Evolutionary conservation across 1,140 invertebrate genomes (phyloP).

Genomic region (Megathymus violae): DNA sequence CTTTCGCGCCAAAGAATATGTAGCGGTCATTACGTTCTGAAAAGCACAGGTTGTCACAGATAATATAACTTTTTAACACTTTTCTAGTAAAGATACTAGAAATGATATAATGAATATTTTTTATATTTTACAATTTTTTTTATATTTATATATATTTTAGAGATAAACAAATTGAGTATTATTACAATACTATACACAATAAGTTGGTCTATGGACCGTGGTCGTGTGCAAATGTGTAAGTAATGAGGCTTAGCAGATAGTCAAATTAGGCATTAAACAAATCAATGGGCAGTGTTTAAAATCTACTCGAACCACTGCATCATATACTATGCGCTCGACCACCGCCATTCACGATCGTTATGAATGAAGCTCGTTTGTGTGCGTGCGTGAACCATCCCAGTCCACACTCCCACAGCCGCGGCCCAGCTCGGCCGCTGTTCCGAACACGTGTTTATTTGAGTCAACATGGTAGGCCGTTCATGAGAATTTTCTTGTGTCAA

Average conservation of each 20-base stretch:
- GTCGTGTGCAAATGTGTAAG: too few species aligned
- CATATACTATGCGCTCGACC: conserved; percentile 19
- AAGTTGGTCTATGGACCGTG: too few species aligned
- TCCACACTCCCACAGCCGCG: conserved; percentile 36
- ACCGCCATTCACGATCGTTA: conserved; percentile 63
- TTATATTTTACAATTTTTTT: too few species aligned
- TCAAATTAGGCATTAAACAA: conserved; percentile 5
- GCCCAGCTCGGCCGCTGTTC: conserved; percentile 45
- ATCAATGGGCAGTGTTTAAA: neutral
- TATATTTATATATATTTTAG: too few species aligned
- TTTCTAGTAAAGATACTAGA: too few species aligned
- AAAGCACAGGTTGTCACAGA: too few species aligned
- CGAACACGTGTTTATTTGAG: conserved; percentile 73
- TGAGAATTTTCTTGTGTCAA: conserved; percentile 81
- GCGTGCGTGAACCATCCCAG: too few species aligned
- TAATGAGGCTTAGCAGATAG: too few species aligned
- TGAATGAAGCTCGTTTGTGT: conserved; percentile 71
- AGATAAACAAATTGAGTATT: too few species aligned
- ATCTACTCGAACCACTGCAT: conserved; percentile 2
- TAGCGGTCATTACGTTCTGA: neutral
- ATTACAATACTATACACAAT: too few species aligned
- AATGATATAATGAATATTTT: too few species aligned
- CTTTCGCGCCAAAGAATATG: conserved; percentile 52
- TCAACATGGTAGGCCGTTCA: conserved; percentile 73
- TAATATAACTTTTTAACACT: too few species aligned